These are phyloP conservation scores for Ciconia stormi DNA, from an alignment of 2,113 vertebrate genomes.

Conservation along the genomic window DNA sequence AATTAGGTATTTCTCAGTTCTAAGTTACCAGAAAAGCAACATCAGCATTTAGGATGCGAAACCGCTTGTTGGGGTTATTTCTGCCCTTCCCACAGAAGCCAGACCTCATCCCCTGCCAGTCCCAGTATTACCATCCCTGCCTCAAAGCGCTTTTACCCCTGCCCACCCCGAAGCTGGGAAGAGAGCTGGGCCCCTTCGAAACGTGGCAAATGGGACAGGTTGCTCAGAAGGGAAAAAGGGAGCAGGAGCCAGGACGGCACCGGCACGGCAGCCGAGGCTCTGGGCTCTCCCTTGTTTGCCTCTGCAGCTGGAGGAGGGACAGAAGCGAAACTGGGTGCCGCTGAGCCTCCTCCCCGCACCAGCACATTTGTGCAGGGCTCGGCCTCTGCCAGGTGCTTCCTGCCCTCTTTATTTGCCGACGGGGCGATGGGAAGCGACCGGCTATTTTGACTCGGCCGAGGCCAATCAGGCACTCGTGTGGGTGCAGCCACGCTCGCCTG, in stretches of 20 bases:
- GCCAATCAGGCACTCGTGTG: constrained; percentile 19
- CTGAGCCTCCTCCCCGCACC: not conserved
- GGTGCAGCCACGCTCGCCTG: not conserved
- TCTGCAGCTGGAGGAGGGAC: constrained; percentile 35
- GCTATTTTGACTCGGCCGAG: not conserved
- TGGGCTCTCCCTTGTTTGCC: not conserved
- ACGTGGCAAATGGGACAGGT: rapidly evolving
- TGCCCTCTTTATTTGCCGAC: constrained; percentile 14
- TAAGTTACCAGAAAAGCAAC: not conserved
- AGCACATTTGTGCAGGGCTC: not conserved
- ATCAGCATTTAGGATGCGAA: not conserved
- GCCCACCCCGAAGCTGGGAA: not conserved
- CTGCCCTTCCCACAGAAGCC: not conserved
- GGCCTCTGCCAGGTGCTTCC: constrained; percentile 73
- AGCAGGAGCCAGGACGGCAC: rapidly evolving
- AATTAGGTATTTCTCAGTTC: not conserved
- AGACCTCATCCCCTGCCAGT: not conserved
- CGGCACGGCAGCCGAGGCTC: rapidly evolving
- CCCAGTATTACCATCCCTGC: rapidly evolving
- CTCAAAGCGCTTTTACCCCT: not conserved
- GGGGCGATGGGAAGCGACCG: not conserved
- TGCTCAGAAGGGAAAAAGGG: not conserved
- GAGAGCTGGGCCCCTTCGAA: not conserved
- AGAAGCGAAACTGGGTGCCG: not conserved
- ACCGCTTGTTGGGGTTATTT: not conserved